A percentile compares a stretch with the other conserved stretches of the same genome.
These are phyloP conservation scores for Gadus macrocephalus DNA, from an alignment of 2,113 vertebrate species.

Conservation along the genomic window DNA sequence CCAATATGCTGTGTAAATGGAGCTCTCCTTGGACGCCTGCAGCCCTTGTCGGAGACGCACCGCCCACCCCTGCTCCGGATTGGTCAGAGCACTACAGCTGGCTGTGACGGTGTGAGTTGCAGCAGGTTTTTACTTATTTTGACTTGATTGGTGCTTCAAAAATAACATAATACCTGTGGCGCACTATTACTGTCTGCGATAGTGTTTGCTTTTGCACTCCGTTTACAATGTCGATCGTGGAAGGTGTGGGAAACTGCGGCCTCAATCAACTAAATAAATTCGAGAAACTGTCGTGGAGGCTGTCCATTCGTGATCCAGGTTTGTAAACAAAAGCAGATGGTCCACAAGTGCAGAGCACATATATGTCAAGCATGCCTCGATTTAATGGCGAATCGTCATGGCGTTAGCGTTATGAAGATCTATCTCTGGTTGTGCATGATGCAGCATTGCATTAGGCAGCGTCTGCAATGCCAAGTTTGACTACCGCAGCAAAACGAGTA, in stretches of 20 bases:
- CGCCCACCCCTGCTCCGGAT: no score
- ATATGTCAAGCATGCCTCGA: no score
- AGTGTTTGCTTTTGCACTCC: background rate
- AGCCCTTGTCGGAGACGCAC: no score
- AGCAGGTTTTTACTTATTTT: slow-evolving; percentile 25
- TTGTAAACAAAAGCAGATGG: slow-evolving; percentile 58
- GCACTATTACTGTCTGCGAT: slow-evolving; percentile 12
- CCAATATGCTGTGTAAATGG: no score
- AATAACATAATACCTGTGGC: slow-evolving; percentile 14
- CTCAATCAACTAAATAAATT: slow-evolving; percentile 69
- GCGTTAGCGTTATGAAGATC: no score
- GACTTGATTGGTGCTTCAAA: background rate
- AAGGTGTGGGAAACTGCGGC: slow-evolving; percentile 35
- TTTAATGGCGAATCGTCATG: no score
- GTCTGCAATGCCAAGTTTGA: no score
- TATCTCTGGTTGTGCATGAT: no score
- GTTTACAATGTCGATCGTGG: slow-evolving; percentile 54
- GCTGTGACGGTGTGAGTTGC: slow-evolving; percentile 7
- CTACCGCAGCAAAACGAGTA: no score
- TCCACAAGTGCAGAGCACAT: background rate
- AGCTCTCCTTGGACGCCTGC: no score
- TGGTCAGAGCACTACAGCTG: slow-evolving; percentile 6
- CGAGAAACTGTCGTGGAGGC: slow-evolving; percentile 84
- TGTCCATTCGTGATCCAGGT: slow-evolving; percentile 76
- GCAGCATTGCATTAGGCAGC: no score